Evolutionary conservation across 1,140 invertebrate genomes (phyloP), one percentile per base, ranked within the genome.

Genomic region (Drosophila sulfurigaster): DNA sequence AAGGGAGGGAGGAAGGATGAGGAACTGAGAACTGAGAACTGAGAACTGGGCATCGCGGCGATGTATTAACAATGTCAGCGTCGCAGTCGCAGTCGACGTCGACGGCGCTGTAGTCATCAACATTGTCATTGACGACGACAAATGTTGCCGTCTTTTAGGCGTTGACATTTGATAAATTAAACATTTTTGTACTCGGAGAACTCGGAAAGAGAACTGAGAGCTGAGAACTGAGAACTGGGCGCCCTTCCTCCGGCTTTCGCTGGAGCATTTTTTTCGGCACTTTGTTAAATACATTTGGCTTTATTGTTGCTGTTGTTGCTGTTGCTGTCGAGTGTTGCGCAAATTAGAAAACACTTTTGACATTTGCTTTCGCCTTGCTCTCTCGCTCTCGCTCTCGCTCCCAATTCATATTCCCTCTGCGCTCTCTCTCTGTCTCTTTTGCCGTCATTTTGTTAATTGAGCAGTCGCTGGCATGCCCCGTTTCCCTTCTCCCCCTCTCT

Each of bases 81-180:
- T 54, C 25, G 28, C 64, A 58, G 28, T 59, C 30, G 10, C 5
- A 13, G 41, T n/a, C 30, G 58, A 1, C 16, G 35, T 25, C 11
- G 57, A 13, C 28, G 46, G 32, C 56, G 15, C 25, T 7, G 51
- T 41, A 75, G 79, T 74, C 82, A 79, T 87, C 82, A 86, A 79
- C 82, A 88, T 87, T 87, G 82, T 87, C 83, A 87, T 87, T 87
- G 82, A 87, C 82, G 83, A 87, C 82, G 83, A 87, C 82, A 87
- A 87, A 87, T 87, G 82, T 88, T 87, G 83, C 83, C 82, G 83
- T 85, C 82, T 87, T 82, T 87, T 88, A 88, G 82, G 82, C 82
- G 82, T 88, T 87, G 82, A 87, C 82, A 87, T 88, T 87, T 87
- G 82, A 87, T 87, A 87, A 87, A 87, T 87, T 87, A 87, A 87